A percentile compares a stretch with the other conserved stretches of the same genome.
phyloP scores from a whole-genome alignment of 2,797 vertebrate genomes.

The Crenuchus spilurus region DNA sequence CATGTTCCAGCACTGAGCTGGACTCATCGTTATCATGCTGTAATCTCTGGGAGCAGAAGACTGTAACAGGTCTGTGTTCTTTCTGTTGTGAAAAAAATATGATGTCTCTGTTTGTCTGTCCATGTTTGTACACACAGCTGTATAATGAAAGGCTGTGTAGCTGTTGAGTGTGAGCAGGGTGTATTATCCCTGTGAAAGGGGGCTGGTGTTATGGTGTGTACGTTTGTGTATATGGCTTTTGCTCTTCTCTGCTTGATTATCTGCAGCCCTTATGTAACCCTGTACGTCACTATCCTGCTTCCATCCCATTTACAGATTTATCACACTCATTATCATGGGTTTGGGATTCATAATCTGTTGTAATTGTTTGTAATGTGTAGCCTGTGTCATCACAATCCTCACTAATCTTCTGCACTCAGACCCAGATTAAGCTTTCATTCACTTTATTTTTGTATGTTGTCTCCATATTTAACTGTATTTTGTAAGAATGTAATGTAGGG shows the following conservation, averaged over 20 bases:
- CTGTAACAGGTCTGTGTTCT: neutral
- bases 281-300: conserved; percentile 12
- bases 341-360: conserved; percentile 52
- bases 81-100: neutral
- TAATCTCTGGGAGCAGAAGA: conserved; percentile 60
- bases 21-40: conserved; percentile 53
- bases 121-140: conserved; percentile 24
- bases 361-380: conserved; percentile 64
- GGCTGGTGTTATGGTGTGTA: conserved; percentile 40
- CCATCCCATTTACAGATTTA: conserved; percentile 56
- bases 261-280: conserved; percentile 42
- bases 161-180: conserved; percentile 25
- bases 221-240: conserved; percentile 35
- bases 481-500: neutral
- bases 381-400: conserved; percentile 54
- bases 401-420: conserved; percentile 59
- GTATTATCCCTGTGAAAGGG: conserved; percentile 23
- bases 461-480: neutral
- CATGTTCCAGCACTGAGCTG: conserved; percentile 44
- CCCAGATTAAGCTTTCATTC: conserved; percentile 54
- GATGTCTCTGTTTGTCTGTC: conserved; percentile 25
- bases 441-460: conserved; percentile 37
- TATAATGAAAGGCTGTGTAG: conserved; percentile 13
- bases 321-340: conserved; percentile 36
- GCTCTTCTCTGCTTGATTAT: conserved; percentile 17